These are phyloP conservation scores for Lonchura striata DNA, from an alignment of 2,113 vertebrate genomes.

Conservation along the genomic window DNA sequence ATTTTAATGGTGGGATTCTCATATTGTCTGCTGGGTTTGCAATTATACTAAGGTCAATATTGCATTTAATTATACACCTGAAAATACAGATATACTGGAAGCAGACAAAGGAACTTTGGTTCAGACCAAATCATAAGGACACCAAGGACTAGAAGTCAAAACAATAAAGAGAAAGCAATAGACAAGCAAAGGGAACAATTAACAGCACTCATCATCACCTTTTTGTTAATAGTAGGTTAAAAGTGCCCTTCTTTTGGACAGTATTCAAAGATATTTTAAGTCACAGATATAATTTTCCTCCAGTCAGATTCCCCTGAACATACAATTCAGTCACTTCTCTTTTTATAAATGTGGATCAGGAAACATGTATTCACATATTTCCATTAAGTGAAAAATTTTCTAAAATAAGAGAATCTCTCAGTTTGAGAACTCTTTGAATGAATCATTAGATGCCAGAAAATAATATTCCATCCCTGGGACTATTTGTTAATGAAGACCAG, in stretches of 20 bases:
- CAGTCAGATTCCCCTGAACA: neutral
- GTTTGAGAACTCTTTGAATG: neutral
- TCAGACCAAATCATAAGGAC: neutral
- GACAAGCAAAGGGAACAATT: neutral
- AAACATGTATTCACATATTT: neutral
- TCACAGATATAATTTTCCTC: neutral
- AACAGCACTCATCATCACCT: neutral
- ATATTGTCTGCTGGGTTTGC: neutral
- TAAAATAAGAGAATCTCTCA: neutral
- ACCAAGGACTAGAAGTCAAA: neutral
- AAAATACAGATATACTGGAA: conserved; percentile 1
- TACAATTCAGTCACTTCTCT: neutral
- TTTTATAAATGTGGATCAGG: neutral
- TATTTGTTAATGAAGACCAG: neutral
- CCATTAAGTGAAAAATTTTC: neutral
- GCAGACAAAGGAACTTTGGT: neutral
- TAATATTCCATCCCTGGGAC: neutral
- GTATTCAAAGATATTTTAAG: neutral
- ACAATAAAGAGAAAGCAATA: neutral
- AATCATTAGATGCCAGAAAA: neutral
- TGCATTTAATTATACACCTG: neutral
- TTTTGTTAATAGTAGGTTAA: neutral
- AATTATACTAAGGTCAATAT: neutral
- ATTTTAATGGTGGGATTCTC: neutral
- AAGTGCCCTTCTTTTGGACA: neutral